Conservation (phyloP, 2,888 invertebrate genomes). For the Creontiades dilutus region DNA sequence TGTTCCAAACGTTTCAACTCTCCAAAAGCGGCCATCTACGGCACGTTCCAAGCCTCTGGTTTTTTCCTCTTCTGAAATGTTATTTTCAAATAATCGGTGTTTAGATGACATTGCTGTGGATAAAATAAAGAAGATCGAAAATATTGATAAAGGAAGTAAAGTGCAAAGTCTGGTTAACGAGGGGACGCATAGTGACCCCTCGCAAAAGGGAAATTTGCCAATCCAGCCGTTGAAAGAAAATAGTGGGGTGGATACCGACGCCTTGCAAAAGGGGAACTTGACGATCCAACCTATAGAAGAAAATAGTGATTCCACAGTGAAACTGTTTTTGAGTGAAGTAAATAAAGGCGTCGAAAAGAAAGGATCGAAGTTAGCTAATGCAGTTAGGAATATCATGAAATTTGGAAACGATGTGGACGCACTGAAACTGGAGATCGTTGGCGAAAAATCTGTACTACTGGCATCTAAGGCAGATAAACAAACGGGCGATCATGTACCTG, state of each 20-base stretch:
- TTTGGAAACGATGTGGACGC: not conserved
- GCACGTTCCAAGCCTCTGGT: not conserved
- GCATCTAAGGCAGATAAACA: not conserved
- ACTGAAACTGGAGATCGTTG: not conserved
- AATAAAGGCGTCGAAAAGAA: not conserved
- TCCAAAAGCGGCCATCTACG: not conserved
- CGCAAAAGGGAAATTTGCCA: not conserved
- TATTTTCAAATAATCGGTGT: not conserved
- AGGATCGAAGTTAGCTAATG: not conserved
- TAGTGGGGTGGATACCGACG: not conserved
- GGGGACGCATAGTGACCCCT: not conserved
- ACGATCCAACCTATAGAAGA: not conserved
- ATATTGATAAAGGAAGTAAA: not conserved
- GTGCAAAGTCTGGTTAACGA: not conserved
- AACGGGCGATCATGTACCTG: not conserved
- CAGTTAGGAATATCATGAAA: not conserved
- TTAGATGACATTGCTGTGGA: not conserved
- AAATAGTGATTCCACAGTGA: not conserved
- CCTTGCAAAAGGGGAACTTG: not conserved
- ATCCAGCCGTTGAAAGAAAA: not conserved
- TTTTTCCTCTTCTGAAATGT: conserved; percentile 9
- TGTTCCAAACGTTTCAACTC: not conserved
- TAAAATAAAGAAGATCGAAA: not conserved
- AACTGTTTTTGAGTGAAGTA: not conserved
- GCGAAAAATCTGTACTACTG: not conserved